Evolutionary conservation across 1,140 invertebrate genomes (phyloP).

Genomic region (Diabrotica undecimpunctata): DNA sequence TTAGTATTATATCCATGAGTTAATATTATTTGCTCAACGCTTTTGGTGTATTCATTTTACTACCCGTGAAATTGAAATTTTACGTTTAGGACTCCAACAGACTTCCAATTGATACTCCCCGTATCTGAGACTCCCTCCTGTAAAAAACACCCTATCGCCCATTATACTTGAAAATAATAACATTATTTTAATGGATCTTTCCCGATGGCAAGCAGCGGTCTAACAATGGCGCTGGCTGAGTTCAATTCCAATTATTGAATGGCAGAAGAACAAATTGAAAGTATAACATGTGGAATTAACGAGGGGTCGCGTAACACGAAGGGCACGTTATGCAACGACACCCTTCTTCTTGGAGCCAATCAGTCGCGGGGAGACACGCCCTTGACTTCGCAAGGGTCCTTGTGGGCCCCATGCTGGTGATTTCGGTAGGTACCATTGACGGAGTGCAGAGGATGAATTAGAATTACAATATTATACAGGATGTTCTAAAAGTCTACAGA

Average conservation of each 20-base stretch:
- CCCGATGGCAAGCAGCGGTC: conserved; percentile 13
- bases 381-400: conserved; percentile 31
- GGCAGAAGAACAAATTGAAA: conserved; percentile 37
- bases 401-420: conserved; percentile 26
- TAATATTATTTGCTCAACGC: too few species aligned
- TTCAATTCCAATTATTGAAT: conserved; percentile 31
- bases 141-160: conserved; percentile 1
- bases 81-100: too few species aligned
- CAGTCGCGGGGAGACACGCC: conserved; percentile 28
- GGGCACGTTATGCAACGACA: conserved; percentile 32
- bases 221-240: conserved; percentile 31
- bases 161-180: conserved; percentile 26
- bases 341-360: conserved; percentile 34
- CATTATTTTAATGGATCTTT: conserved; percentile 32
- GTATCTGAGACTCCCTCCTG: too few species aligned
- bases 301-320: conserved; percentile 33
- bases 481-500: too few species aligned
- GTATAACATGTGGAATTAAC: conserved; percentile 36
- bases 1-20: too few species aligned
- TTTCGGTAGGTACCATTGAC: conserved; percentile 6
- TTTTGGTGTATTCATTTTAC: too few species aligned
- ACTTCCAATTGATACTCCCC: too few species aligned
- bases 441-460: not conserved
- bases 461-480: too few species aligned
- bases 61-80: too few species aligned